Base-by-base conservation (phyloP, 2,113 vertebrate species). In the Nothoprocta pentlandii region DNA sequence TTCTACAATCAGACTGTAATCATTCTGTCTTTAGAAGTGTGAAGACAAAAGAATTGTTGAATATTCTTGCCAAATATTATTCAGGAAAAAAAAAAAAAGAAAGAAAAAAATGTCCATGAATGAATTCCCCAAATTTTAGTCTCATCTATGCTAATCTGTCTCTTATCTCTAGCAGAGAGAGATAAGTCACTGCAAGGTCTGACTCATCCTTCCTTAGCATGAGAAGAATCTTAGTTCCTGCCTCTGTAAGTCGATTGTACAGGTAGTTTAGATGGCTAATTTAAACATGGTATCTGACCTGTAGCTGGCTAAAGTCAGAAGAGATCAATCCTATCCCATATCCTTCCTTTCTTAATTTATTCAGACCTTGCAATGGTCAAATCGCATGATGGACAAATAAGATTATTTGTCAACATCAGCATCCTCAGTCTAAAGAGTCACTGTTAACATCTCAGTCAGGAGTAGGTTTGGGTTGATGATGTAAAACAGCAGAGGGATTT, bases 191-290 rank as follows among this genome's bases (percentile, higher is more conserved):
- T 62, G 70, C 12, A 53, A 23, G 15, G 32, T 78, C 58, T 93
- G 93, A 90, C 23, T 90, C 68, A 92, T 61, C 26, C 25, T 6
- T 74, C 2, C 19, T 64, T 61, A 90, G 73, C 66, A 75, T 34
- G 68, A 90, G 77, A 84, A 78, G 61, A 92, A 93, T 64, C 25
- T 90, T 66, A 61, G 16, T 67, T 23, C 12, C 28, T 88, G 23
- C 47, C 71, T 44, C 69, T 92, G 47, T 68, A 39, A 78, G 71
- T 51, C 42, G 75, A 10, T 66, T 71, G 47, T 71, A 53, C 19
- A n/a, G 78, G 56, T 83, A 46, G 61, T 41, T 80, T 30, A 82
- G 70, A 89, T 53, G 46, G 20, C 8, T 71, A 34, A 51, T 70
- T 86, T 53, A 90, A 86, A 81, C 56, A 94, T 83, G 2, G 1